Percentiles rank a stretch among this genome's conserved stretches.
phyloP scores from a whole-genome alignment of 1,140 invertebrate genomes.

The Trinorchestia longiramus region DNA sequence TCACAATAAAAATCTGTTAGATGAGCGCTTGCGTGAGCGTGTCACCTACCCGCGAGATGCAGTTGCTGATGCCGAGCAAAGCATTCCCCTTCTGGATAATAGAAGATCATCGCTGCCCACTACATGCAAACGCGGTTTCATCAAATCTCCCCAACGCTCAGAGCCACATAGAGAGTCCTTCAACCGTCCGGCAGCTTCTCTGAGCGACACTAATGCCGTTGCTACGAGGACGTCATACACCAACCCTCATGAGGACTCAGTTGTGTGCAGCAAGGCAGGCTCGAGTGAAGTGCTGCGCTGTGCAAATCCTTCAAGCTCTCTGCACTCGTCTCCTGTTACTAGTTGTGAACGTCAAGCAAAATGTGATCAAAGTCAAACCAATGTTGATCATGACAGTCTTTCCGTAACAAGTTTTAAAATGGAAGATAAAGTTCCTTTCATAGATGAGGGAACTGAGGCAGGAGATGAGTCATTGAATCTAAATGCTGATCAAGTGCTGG shows the following conservation, averaged over 20 bases:
- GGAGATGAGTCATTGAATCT: conserved; percentile 27
- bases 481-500: conserved; percentile 32
- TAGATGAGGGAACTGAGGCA: conserved; percentile 1
- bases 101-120: conserved; percentile 17
- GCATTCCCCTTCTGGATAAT: not conserved
- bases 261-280: conserved; percentile 36
- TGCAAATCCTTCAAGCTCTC: not conserved
- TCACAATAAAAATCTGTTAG: not conserved
- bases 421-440: conserved; percentile 20
- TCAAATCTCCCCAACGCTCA: not conserved
- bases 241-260: conserved; percentile 23
- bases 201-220: not conserved
- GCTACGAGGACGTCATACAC: not conserved
- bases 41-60: not conserved
- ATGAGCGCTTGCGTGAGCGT: not conserved
- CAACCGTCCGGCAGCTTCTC: not conserved
- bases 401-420: not conserved
- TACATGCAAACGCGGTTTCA: conserved; percentile 34
- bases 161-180: not conserved
- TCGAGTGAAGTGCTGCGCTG: not conserved
- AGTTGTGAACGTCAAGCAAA: not conserved
- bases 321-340: not conserved
- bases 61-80: not conserved
- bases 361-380: not conserved
- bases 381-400: not conserved